Evolutionary conservation across 2,113 vertebrate species (phyloP).

Genomic region (Sigmodon hispidus): DNA sequence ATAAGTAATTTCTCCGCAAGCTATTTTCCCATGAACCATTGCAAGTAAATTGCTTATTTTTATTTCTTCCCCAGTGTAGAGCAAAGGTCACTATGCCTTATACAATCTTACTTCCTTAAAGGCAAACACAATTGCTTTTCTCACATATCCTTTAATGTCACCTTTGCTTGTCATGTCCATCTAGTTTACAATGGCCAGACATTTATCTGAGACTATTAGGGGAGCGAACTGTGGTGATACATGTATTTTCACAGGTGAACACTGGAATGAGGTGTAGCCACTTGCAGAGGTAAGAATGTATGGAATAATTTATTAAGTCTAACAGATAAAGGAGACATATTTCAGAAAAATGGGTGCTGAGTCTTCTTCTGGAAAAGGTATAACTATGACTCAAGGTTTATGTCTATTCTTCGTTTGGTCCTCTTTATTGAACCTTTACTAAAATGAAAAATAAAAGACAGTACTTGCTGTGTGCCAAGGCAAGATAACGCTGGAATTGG

Average conservation of each 20-base stretch:
- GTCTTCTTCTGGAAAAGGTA: neutral
- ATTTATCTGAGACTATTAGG: neutral
- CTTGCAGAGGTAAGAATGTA: neutral
- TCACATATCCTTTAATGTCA: slow-evolving; percentile 67
- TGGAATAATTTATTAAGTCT: neutral
- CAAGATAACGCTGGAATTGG: neutral
- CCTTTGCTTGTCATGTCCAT: slow-evolving; percentile 66
- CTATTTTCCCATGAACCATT: slow-evolving; percentile 83
- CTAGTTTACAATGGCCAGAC: neutral
- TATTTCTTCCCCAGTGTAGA: slow-evolving; percentile 74
- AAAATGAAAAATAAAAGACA: neutral
- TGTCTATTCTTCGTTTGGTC: neutral
- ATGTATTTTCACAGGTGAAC: neutral
- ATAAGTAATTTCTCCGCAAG: slow-evolving; percentile 86
- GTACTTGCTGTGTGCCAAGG: neutral
- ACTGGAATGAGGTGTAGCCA: neutral
- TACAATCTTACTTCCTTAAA: slow-evolving; percentile 63
- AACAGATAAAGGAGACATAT: neutral
- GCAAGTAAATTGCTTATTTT: slow-evolving; percentile 84
- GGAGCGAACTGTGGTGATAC: neutral
- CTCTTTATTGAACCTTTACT: slow-evolving; percentile 6
- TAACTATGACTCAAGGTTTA: neutral
- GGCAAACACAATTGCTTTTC: slow-evolving; percentile 43
- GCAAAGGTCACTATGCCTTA: slow-evolving; percentile 76
- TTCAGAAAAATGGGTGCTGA: neutral